These are phyloP conservation scores for Drosophila setosimentum DNA, from an alignment of 2,888 invertebrate species.

Conservation along the genomic window DNA sequence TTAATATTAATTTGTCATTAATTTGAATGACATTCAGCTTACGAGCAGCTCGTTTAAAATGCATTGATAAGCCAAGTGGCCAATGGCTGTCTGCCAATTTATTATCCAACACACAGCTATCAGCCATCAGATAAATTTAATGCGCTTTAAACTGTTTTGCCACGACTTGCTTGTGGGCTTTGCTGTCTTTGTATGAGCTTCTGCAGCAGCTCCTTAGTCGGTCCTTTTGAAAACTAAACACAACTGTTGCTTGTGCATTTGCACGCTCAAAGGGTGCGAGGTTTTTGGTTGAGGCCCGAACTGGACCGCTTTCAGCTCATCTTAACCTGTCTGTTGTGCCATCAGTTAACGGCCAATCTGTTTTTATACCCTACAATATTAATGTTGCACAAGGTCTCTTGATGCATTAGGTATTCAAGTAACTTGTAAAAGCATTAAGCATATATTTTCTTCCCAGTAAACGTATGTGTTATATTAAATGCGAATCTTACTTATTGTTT, in stretches of 20 bases:
- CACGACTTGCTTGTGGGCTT: conserved; percentile 33
- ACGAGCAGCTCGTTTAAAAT: conserved; percentile 76
- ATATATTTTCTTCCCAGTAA: not conserved
- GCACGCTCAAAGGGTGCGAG: conserved; percentile 59
- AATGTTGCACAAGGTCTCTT: not conserved
- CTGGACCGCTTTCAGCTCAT: conserved; percentile 29
- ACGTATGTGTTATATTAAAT: not conserved
- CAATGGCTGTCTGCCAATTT: conserved; percentile 39
- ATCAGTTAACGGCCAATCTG: conserved; percentile 51
- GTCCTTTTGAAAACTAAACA: conserved; percentile 68
- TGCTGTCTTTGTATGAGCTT: conserved; percentile 34
- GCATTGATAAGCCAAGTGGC: conserved; percentile 78
- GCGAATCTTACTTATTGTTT: not conserved
- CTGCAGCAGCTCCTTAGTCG: conserved; percentile 43
- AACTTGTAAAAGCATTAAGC: not conserved
- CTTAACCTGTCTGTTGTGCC: conserved; percentile 31
- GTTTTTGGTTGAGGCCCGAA: conserved; percentile 51
- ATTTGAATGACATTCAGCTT: conserved; percentile 63
- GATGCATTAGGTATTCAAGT: not conserved
- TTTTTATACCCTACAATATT: conserved; percentile 35
- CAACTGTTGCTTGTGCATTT: conserved; percentile 74
- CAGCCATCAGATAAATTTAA: conserved; percentile 75
- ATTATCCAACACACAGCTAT: conserved; percentile 16
- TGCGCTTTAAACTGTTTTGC: conserved; percentile 79
- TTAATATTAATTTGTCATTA: conserved; percentile 81